These are phyloP conservation scores for Apodemia duryi DNA, from an alignment of 2,888 invertebrate species.

Conservation along the genomic window DNA sequence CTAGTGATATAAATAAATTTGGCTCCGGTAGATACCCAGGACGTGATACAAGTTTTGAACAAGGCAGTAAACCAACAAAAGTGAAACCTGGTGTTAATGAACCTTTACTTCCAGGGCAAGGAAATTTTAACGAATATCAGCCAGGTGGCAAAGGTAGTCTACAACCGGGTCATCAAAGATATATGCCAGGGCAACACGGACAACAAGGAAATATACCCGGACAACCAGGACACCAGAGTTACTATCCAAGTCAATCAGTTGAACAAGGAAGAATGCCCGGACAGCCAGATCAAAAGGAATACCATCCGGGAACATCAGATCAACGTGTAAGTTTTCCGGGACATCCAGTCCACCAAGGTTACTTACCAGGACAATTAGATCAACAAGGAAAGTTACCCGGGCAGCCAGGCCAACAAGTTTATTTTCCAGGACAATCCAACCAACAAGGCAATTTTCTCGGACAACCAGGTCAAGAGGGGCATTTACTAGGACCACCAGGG, in stretches of 20 bases:
- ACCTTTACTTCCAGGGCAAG: too few relatives aligned
- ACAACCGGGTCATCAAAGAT: not conserved
- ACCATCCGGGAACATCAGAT: not conserved
- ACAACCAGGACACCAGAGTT: conserved; percentile 17
- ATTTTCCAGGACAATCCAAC: not conserved
- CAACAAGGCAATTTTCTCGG: not conserved
- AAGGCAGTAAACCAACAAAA: not conserved
- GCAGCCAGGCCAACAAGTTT: not conserved
- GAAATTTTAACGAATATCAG: not conserved
- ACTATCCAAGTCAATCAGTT: not conserved
- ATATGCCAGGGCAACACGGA: not conserved
- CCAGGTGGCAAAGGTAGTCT: not conserved
- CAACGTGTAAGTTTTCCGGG: conserved; percentile 14
- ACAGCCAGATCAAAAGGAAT: not conserved
- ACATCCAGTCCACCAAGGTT: not conserved
- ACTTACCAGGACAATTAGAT: not conserved
- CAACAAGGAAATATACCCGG: not conserved
- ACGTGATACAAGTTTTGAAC: not conserved
- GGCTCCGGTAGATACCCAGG: not conserved
- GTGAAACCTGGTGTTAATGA: not conserved
- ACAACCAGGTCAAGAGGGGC: conserved; percentile 17
- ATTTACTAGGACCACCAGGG: not conserved
- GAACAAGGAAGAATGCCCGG: not conserved
- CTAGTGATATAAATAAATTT: not conserved
- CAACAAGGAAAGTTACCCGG: not conserved